phyloP scores from a whole-genome alignment of 1,140 invertebrate species.

The Palaemon carinicauda region DNA sequence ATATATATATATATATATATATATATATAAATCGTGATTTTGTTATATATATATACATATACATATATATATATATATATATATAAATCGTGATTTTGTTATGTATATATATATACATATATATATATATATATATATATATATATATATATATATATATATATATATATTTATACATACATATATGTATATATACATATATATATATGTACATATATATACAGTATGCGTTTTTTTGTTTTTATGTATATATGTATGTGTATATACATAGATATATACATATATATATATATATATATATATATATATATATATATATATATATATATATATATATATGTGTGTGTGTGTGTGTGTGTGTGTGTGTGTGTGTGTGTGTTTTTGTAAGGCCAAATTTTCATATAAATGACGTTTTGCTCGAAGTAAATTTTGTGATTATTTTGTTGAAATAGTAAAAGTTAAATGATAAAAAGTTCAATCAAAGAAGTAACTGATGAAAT shows the following conservation, averaged over 20 bases:
- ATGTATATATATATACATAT: background rate
- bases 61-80: background rate
- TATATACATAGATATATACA: background rate
- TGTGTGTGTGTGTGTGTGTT: background rate
- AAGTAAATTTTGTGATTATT: too few species aligned
- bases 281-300: background rate
- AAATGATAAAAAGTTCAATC: too few species aligned
- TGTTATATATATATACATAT: background rate
- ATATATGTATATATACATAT: constrained; percentile 13
- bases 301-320: constrained; percentile 14
- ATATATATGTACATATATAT: background rate
- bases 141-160: background rate
- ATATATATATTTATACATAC: constrained; percentile 17
- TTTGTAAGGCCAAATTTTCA: too few species aligned
- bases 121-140: constrained; percentile 6
- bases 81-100: too few species aligned
- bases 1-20: background rate
- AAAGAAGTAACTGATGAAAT: too few species aligned
- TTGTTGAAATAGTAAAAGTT: too few species aligned
- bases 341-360: background rate
- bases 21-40: too few species aligned
- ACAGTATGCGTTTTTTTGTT: background rate
- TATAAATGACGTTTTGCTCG: too few species aligned
- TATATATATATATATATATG: background rate
- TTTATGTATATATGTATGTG: background rate